These are phyloP conservation scores for Chionoecetes opilio DNA, from an alignment of 1,140 invertebrate species.

Conservation along the genomic window DNA sequence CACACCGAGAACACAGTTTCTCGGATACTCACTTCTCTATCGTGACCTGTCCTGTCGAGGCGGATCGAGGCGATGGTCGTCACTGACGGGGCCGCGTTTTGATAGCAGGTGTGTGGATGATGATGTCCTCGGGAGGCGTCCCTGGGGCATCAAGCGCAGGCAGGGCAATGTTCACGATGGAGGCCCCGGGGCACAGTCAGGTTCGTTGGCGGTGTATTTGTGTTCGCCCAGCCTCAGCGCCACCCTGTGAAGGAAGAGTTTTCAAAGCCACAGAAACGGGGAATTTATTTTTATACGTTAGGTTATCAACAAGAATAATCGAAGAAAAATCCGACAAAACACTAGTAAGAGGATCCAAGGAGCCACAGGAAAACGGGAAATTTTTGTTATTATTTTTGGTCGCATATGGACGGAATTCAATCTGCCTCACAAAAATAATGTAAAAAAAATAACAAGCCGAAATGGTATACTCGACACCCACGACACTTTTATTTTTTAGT, in stretches of 20 bases:
- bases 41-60: conserved; percentile 34
- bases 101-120: conserved; percentile 40
- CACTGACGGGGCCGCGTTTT: neutral
- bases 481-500: no score
- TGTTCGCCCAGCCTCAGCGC: conserved; percentile 51
- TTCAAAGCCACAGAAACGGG: no score
- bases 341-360: no score
- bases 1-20: neutral
- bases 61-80: conserved; percentile 61
- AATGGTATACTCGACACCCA: no score
- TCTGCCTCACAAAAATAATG: no score
- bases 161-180: neutral
- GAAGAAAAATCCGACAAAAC: no score
- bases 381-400: no score
- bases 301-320: no score
- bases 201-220: neutral
- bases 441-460: no score
- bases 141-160: neutral
- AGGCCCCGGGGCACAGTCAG: neutral
- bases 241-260: neutral
- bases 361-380: no score
- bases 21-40: conserved; percentile 24
- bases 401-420: no score
- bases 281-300: no score
- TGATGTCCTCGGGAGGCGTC: conserved; percentile 31